Percentiles rank a stretch among this genome's conserved stretches.
Conservation (phyloP, 2,113 vertebrate species). For the Connochaetes taurinus region DNA sequence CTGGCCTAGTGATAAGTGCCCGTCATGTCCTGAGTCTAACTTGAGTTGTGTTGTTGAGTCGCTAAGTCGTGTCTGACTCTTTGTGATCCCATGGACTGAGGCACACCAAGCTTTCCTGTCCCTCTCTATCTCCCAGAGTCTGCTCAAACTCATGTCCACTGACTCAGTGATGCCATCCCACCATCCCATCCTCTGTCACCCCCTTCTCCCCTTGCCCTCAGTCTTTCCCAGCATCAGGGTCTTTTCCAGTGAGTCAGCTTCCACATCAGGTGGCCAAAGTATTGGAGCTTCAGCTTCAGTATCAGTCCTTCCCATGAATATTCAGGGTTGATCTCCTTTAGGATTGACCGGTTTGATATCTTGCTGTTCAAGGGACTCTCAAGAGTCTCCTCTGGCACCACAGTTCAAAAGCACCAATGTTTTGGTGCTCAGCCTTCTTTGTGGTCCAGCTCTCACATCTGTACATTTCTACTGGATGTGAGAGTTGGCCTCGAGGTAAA, state of each 20-base stretch:
- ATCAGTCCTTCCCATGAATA: not conserved
- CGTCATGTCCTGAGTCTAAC: not conserved
- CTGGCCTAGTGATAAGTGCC: not conserved
- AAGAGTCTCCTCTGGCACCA: not conserved
- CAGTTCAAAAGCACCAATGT: not conserved
- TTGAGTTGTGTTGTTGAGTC: not conserved
- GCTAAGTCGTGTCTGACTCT: not conserved
- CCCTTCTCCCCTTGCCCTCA: not conserved
- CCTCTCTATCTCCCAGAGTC: not conserved
- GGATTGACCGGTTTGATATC: not conserved
- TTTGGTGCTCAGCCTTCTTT: not conserved
- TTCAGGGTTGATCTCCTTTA: not conserved
- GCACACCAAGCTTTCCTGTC: not conserved
- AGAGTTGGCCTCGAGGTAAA: not conserved
- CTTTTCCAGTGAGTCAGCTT: not conserved
- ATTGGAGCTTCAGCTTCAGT: not conserved
- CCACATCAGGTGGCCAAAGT: not conserved
- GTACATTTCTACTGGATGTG: not conserved
- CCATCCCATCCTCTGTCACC: not conserved
- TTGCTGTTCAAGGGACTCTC: not conserved
- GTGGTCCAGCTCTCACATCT: not conserved
- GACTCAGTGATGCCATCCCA: not conserved
- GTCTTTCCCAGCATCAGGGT: not conserved
- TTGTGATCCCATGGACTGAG: not conserved
- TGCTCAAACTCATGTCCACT: not conserved